Evolutionary conservation across 2,113 vertebrate genomes (phyloP), one percentile per base, ranked within the genome.

Genomic region (Prietella phreatophila): DNA sequence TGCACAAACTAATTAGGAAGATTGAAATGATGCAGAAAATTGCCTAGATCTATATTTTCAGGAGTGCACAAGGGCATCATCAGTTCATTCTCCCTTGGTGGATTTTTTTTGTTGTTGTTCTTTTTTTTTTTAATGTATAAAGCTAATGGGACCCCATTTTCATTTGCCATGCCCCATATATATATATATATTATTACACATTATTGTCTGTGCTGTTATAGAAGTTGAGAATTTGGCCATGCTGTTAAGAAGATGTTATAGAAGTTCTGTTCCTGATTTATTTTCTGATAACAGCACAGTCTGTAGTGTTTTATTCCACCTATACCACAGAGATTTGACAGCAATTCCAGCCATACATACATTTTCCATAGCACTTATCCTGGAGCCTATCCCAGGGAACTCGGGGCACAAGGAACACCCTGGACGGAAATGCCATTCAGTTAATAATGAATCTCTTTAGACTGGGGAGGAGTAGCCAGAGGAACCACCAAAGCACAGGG

Each of bases 1-100:
- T 94, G 94, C 94, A 95, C 93, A 95, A 95, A 96, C 94, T 96
- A 95, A 96, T 95, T 95, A 95, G 94, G 93, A 93, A 93, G 95
- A 95, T 94, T 95, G 94, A 95, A 95, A 94, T 93, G 94, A 96
- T 95, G 93, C 95, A 95, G 95, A 95, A 95, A 95, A 96, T 96
- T 95, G 94, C 93, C 93, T 93, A 89, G 90, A 91, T 93, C 93
- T 95, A 93, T 92, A 94, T 89, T 90, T 92, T 93, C 93, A 93
- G 93, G 94, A 93, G 93, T 76, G 92, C 93, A 93, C 94, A 94
- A 95, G 95, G 95, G 94, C 93, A 93, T 91, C 89, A 88, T 84
- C 20, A 19, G 79, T 78, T 78, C 56, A 80, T 47, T 73, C 83
- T n/a, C 4, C 20, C 14, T 65, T 30, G 2, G 27, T 55, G 53